These are phyloP conservation scores for Cuniculus paca DNA, from an alignment of 2,797 vertebrate genomes.

Conservation along the genomic window DNA sequence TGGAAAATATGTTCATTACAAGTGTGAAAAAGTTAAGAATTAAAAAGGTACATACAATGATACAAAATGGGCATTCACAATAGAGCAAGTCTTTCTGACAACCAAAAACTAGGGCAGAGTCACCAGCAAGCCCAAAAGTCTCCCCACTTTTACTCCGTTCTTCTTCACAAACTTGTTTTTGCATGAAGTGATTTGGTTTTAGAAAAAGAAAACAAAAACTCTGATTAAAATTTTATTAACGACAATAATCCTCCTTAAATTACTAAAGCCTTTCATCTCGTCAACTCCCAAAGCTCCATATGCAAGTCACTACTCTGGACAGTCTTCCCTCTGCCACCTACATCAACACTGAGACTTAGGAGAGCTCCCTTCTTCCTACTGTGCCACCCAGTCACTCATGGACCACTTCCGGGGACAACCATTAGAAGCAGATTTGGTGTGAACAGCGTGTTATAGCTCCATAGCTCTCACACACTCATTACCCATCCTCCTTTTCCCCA, in stretches of 20 bases:
- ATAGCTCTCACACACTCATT: not conserved
- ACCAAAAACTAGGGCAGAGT: not conserved
- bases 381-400: too few relatives aligned
- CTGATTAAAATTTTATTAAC: not conserved
- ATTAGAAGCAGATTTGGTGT: not conserved
- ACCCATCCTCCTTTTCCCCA: too few relatives aligned
- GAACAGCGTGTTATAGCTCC: not conserved
- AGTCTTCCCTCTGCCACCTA: too few relatives aligned
- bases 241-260: not conserved
- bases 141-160: not conserved
- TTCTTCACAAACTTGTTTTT: not conserved
- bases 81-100: not conserved
- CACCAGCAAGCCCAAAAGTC: not conserved
- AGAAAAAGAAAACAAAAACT: not conserved
- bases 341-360: not conserved
- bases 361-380: not conserved
- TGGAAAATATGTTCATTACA: not conserved
- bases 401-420: not conserved
- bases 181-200: not conserved
- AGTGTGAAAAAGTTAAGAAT: not conserved
- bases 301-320: not conserved
- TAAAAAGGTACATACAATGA: not conserved
- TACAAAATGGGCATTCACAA: not conserved
- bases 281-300: not conserved
- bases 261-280: not conserved